Percentiles rank a stretch among this genome's conserved stretches.
phyloP scores from a whole-genome alignment of 2,113 vertebrate genomes.

The Shinisaurus crocodilurus region DNA sequence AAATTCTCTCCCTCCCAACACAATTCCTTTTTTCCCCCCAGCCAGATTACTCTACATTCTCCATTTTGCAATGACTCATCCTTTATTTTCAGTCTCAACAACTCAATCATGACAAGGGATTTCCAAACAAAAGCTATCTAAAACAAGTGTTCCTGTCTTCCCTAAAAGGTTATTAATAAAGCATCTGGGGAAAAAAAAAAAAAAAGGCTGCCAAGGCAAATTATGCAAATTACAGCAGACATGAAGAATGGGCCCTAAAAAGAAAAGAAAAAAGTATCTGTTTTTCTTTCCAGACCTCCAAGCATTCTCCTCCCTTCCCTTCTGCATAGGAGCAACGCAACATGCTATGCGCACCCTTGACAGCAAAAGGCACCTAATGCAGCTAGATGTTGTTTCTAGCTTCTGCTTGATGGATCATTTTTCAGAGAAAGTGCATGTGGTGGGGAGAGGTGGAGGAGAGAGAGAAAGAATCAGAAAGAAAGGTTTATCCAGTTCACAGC shows the following conservation, averaged over 20 bases:
- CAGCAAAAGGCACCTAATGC: conserved; percentile 33
- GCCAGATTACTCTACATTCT: conserved; percentile 13
- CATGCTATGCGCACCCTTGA: conserved; percentile 11
- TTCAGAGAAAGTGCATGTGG: background rate
- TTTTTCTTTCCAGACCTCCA: conserved; percentile 8
- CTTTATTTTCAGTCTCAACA: conserved; percentile 49
- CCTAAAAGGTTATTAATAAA: conserved; percentile 61
- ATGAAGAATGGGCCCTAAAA: conserved; percentile 38
- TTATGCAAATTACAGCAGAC: conserved; percentile 61
- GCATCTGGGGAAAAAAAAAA: too few species aligned
- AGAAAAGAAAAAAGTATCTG: conserved; percentile 42
- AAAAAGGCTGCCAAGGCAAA: conserved; percentile 54
- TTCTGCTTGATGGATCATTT: conserved; percentile 37
- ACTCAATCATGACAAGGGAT: conserved; percentile 9
- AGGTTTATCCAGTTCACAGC: conserved; percentile 62
- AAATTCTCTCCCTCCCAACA: background rate
- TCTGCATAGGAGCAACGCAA: conserved; percentile 34
- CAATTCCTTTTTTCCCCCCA: conserved; percentile 23
- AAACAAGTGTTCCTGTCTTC: conserved; percentile 38
- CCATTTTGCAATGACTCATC: conserved; percentile 32
- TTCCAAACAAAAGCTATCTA: conserved; percentile 58
- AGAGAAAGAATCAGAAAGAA: background rate
- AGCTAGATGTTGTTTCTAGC: conserved; percentile 36
- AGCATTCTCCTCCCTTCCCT: background rate
- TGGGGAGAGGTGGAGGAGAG: background rate